Evolutionary conservation across 64 coral and sea anemone genomes (phyloP), one percentile per base, ranked within the genome.

Genomic region (Montipora efflorescens): DNA sequence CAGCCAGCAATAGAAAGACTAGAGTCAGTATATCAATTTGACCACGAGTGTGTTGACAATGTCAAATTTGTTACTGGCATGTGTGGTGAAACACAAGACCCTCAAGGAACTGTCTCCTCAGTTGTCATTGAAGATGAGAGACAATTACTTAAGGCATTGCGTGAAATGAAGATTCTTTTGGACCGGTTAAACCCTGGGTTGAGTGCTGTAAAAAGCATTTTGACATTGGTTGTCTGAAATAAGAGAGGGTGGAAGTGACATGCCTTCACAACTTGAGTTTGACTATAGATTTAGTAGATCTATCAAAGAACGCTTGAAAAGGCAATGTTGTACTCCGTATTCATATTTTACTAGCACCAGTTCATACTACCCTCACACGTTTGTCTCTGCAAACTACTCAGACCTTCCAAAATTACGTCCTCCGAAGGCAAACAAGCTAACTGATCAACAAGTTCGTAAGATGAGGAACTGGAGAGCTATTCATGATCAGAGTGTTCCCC

Each of bases 201-300:
- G 14, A 88, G 47, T 53, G 69, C 86, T 55, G 76, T 76, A 73
- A 88, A 88, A 50, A 88, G 86, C 48, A 75, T 50, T 73, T 75
- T 76, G 48, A 88, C 86, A 12, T 44, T 88, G 67, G 86, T 55
- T 79, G 86, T 88, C 71, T 52, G 70, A 88, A 7, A 88, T 75
- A 70, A 57, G 70, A 76, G 48, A 16, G 1, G 86, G 84, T 76
- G 86, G 5, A 53, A 67, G 82, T 85, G 59, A 85, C 67, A 69
- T 85, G 82, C 82, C 82, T 52, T 85, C 59, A n/a, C 82, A 85
- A 68, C 82, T 85, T 12, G 81, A 84, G 78, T 91, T 91, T 84
- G 81, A 84, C 81, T 84, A 84, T 47, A 84, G 53, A 47, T 84
- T 84, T 23, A 23, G 23, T 23, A 23, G 23, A 23, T 23, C 23